Evolutionary conservation across 2,888 invertebrate species (phyloP), one percentile per base, ranked within the genome.

Genomic region (Mechanitis messenoides): DNA sequence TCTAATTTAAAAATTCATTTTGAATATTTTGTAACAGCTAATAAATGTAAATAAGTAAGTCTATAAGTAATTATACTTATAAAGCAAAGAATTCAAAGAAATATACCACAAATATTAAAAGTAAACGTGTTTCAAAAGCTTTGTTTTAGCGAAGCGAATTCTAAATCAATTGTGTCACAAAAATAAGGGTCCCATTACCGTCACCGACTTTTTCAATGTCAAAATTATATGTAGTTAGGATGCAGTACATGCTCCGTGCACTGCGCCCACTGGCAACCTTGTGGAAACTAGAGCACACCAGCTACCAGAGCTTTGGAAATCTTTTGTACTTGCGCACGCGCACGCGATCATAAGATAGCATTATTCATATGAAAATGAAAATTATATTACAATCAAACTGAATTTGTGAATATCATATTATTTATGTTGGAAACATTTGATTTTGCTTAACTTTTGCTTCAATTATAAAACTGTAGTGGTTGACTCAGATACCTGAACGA

Each of bases 231-330:
- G 62, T 63, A 63, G 60, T 65, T 63, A 64, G 60, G 63, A 60
- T 31, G 50, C 66, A 59, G 64, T 67, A 64, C 64, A 60, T 35
- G 50, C 53, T 59, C 60, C 64, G 59, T 59, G 53, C 59, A 50
- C 56, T 61, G 68, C 68, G 64, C 73, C 71, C 63, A 71, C 71
- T 33, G 12, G 56, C 68, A 71, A 72, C 76, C 75, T 75, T 75
- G 74, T 68, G 67, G 61, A 65, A 76, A 72, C 68, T 72, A 67
- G 73, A 73, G 71, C 72, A 68, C 63, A 63, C 55, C 33, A 9
- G 31, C 50, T 31, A 50, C 31, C 50, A 50, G 5, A 50, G 50
- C 50, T 50, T 50, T 50, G 31, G 50, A 31, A 50, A 50, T 50
- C 50, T 31, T 50, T 31, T 50, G 50, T 50, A 50, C 50, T 31